Conservation (phyloP, 2,888 invertebrate species). For the Lithophane ornitopus region DNA sequence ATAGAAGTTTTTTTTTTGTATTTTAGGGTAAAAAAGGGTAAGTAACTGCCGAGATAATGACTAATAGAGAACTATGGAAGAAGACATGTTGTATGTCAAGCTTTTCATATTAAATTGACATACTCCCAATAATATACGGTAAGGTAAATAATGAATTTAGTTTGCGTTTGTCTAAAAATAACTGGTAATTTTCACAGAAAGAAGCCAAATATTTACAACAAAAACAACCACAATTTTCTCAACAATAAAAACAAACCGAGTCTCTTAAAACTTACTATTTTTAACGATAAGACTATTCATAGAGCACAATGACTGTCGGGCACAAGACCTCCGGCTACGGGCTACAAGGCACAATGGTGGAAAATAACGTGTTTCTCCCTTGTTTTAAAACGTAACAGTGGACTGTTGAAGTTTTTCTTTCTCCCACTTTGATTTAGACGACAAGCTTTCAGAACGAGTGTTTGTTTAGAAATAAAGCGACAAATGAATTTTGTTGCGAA, state of each 20-base stretch:
- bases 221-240: conserved; percentile 16
- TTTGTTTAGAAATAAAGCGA: conserved; percentile 47
- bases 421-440: conserved; percentile 59
- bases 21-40: neutral
- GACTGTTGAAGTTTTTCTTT: conserved; percentile 58
- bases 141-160: neutral
- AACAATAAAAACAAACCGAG: conserved; percentile 23
- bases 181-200: neutral
- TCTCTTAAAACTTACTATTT: conserved; percentile 47
- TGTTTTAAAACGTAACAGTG: conserved; percentile 65
- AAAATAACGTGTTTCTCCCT: conserved; percentile 67
- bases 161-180: neutral
- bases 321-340: conserved; percentile 54
- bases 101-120: too few species aligned
- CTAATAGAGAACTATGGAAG: neutral
- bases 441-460: conserved; percentile 34
- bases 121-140: neutral
- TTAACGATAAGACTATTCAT: conserved; percentile 59
- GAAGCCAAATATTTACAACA: neutral
- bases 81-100: too few species aligned
- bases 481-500: conserved; percentile 39
- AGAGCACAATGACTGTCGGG: conserved; percentile 68
- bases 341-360: conserved; percentile 57
- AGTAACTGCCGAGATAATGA: too few species aligned
- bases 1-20: neutral